These are phyloP conservation scores for Sorex araneus DNA, from an alignment of 2,113 vertebrate genomes.

Conservation along the genomic window DNA sequence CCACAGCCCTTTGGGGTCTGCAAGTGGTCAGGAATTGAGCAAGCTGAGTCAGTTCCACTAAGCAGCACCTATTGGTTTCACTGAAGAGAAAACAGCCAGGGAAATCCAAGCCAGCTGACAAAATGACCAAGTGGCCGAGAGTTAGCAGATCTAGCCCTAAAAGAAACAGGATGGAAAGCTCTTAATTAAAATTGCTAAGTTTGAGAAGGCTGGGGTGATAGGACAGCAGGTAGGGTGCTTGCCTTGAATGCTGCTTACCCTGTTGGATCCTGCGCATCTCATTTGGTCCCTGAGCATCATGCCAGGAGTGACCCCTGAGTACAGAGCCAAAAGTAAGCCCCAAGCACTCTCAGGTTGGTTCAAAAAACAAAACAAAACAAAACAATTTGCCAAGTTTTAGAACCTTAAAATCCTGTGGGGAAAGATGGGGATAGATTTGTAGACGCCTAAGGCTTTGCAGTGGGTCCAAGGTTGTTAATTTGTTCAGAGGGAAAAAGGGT, in stretches of 20 bases:
- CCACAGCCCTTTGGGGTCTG: not conserved
- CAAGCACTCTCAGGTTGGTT: no score
- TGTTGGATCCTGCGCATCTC: no score
- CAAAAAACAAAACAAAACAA: not conserved
- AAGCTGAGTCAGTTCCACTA: not conserved
- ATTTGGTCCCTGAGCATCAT: no score
- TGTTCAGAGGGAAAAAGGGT: not conserved
- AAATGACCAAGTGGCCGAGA: not conserved
- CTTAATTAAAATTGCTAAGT: not conserved
- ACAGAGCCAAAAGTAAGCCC: no score
- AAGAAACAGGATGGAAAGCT: constrained; percentile 41
- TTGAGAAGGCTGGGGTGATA: no score
- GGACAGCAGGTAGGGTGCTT: no score
- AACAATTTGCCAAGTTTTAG: not conserved
- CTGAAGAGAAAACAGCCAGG: not conserved
- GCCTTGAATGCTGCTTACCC: no score
- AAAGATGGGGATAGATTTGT: not conserved
- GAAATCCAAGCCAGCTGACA: not conserved
- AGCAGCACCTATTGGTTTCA: no score
- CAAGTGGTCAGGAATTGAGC: not conserved
- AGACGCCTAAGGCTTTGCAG: not conserved
- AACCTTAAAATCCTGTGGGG: not conserved
- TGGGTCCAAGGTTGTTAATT: not conserved
- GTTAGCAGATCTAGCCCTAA: not conserved
- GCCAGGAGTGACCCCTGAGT: no score